These are phyloP conservation scores for Trididemnum miniatum DNA, from an alignment of 23 tunicate species.

Conservation along the genomic window DNA sequence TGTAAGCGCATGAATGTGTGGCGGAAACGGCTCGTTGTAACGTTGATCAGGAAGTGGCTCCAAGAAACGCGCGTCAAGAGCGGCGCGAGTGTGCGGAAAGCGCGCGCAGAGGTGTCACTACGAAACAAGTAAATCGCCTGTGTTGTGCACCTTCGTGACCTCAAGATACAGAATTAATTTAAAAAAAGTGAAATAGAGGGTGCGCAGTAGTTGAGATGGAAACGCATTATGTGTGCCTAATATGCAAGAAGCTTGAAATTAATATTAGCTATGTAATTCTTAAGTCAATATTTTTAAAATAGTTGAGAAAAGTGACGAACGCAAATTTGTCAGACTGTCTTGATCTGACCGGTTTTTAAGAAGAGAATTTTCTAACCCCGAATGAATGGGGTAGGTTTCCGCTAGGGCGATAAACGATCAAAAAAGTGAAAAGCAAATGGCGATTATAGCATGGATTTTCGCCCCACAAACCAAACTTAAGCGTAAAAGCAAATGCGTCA, in stretches of 20 bases:
- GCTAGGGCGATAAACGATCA: neutral
- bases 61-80: constrained; percentile 32
- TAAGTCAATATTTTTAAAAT: too few species aligned
- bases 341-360: too few species aligned
- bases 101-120: neutral
- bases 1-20: constrained; percentile 13
- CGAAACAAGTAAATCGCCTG: neutral
- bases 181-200: neutral
- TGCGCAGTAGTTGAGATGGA: neutral
- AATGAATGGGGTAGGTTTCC: constrained; percentile 40
- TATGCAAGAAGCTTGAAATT: neutral
- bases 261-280: too few species aligned
- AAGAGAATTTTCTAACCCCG: neutral
- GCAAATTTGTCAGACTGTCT: too few species aligned
- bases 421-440: neutral
- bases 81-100: constrained; percentile 27
- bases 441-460: neutral
- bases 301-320: too few species aligned
- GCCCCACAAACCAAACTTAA: neutral
- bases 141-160: neutral
- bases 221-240: neutral
- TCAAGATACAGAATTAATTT: neutral
- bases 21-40: constrained; percentile 67
- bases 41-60: constrained; percentile 61
- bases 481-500: neutral